Base-by-base conservation (phyloP, 2,113 vertebrate genomes). In the Ahaetulla prasina region DNA sequence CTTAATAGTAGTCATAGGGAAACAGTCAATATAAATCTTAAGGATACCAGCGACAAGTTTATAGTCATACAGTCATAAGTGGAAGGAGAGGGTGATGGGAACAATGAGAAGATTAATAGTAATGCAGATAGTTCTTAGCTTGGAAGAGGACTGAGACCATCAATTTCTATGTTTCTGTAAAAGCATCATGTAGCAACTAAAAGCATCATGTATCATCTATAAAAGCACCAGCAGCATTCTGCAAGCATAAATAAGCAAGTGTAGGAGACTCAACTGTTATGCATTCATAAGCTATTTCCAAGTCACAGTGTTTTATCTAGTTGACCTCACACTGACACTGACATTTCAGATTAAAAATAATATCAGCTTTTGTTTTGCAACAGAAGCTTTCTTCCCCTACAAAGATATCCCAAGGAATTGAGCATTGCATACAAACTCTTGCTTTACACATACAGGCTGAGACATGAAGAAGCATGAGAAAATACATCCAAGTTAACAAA, bases 201-300 rank as follows among this genome's bases (percentile, higher is more conserved):
- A 2, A 55, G 25, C 87, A 85, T 85, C 35, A 0, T 0, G 47
- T 52, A 12, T 60, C 30, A 68, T 68, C 63, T 35, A n/a, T 68
- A 68, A 68, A 68, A 68, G 4, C 12, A 7, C 14, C 30, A n/a
- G 63, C 4, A 30, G 39, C 25, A 92, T 84, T 23, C 20, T n/a
- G 63, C 1, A 84, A 92, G 89, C 43, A 92, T 39, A 63, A 35
- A 92, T 90, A 91, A 89, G 35, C 63, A 80, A 90, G 25, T 43
- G 16, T 53, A 90, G 30, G 90, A 55, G 55, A 43, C 16, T 11
- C 18, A 14, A 6, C 0, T 12, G 54, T 68, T 87, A 7, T 0
- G 12, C 30, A 54, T 92, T 87, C 45, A 55, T 84, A 74, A 3
- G 43, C 90, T 47, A 30, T 10, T 57, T 39, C 35, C 27, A 87